phyloP scores from a whole-genome alignment of 2,888 invertebrate genomes.

The Drosophila aldrichi region DNA sequence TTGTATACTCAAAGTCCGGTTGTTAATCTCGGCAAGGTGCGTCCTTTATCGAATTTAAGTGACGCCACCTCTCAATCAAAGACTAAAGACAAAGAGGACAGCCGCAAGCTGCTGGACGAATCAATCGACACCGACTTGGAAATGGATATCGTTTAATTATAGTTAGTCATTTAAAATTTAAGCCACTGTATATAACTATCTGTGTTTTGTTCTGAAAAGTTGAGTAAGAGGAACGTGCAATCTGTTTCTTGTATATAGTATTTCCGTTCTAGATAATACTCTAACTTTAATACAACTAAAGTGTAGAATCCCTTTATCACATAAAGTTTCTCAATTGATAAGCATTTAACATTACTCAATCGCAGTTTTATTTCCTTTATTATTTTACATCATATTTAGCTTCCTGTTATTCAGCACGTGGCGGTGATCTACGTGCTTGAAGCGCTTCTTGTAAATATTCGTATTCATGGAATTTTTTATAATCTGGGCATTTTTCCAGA shows the following conservation, averaged over 20 bases:
- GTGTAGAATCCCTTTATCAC: background rate
- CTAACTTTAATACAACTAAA: conserved; percentile 20
- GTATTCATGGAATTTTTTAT: conserved; percentile 53
- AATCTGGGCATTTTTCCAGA: conserved; percentile 72
- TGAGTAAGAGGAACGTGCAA: conserved; percentile 59
- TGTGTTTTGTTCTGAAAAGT: conserved; percentile 35
- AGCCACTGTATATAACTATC: conserved; percentile 37
- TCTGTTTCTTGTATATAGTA: conserved; percentile 41
- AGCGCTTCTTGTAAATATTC: conserved; percentile 53
- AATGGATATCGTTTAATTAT: conserved; percentile 80
- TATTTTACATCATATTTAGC: background rate
- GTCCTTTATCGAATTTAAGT: conserved; percentile 63
- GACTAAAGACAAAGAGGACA: conserved; percentile 55
- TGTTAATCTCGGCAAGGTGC: conserved; percentile 86
- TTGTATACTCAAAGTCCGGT: conserved; percentile 97
- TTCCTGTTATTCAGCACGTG: background rate
- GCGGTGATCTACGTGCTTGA: conserved; percentile 16
- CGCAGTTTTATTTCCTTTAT: background rate
- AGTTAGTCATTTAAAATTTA: conserved; percentile 14
- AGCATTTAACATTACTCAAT: background rate
- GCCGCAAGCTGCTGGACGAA: conserved; percentile 74
- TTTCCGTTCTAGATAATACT: conserved; percentile 48
- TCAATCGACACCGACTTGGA: conserved; percentile 79
- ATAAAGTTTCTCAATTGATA: conserved; percentile 12
- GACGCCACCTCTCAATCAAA: conserved; percentile 50